These are phyloP conservation scores for Drosophila kanapiae DNA, from an alignment of 1,140 invertebrate species.

Conservation along the genomic window DNA sequence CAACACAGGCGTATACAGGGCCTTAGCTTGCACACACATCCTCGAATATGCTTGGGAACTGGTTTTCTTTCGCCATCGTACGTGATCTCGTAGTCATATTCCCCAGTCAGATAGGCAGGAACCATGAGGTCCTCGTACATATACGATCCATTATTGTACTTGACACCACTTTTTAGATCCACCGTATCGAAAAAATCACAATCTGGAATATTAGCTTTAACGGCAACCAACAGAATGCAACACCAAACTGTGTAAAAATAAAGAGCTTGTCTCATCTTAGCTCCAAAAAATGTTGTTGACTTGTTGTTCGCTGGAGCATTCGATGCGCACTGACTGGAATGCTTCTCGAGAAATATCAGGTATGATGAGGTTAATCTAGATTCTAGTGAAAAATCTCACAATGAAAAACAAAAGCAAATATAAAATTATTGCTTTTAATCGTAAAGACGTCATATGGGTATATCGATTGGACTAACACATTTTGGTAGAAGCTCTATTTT, in stretches of 20 bases:
- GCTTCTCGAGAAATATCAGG: too few species aligned
- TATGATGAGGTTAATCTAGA: too few species aligned
- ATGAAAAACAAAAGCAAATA: too few species aligned
- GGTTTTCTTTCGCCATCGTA: constrained; percentile 2
- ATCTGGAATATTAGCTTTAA: constrained; percentile 26
- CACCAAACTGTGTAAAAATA: not conserved
- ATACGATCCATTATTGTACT: constrained; percentile 56
- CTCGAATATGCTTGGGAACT: constrained; percentile 47
- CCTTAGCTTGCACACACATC: constrained; percentile 54
- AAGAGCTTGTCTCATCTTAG: not conserved
- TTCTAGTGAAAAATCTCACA: too few species aligned
- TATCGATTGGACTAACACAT: too few species aligned
- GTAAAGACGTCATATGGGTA: too few species aligned
- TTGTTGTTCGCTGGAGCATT: not conserved
- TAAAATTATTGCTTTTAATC: too few species aligned
- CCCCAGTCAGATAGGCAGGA: constrained; percentile 31
- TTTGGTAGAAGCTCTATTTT: too few species aligned
- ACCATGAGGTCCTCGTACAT: constrained; percentile 46
- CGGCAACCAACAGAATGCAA: not conserved
- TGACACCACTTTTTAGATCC: constrained; percentile 28
- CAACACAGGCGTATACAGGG: constrained; percentile 64
- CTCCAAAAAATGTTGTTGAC: not conserved
- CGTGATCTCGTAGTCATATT: constrained; percentile 35
- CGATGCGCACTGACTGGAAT: not conserved
- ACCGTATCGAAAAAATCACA: constrained; percentile 65